Percentiles rank a stretch among this genome's conserved stretches.
Conservation (phyloP, 2,797 vertebrate species). For the Clarias platycephalus region DNA sequence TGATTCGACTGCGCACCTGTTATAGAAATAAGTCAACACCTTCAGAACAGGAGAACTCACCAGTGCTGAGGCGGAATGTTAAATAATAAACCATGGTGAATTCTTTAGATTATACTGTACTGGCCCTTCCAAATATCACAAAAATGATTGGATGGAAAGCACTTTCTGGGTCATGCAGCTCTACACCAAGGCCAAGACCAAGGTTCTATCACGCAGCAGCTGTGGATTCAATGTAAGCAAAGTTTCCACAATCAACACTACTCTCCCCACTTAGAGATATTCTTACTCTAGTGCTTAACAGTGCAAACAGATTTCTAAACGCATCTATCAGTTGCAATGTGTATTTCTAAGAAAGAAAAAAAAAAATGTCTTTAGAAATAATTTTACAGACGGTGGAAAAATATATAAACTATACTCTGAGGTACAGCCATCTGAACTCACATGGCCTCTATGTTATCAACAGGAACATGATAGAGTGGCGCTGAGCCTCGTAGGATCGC, state of each 20-base stretch:
- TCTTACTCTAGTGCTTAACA: not conserved
- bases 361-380: too few relatives aligned
- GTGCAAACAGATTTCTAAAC: not conserved
- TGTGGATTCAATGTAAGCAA: not conserved
- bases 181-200: not conserved
- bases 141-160: not conserved
- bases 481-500: conserved; percentile 21
- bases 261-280: not conserved
- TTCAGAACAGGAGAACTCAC: not conserved
- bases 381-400: not conserved
- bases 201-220: not conserved
- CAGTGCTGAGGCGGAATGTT: not conserved
- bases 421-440: not conserved
- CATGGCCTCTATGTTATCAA: conserved; percentile 32
- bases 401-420: conserved; percentile 1
- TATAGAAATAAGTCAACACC: not conserved
- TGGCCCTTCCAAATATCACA: not conserved
- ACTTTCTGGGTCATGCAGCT: conserved; percentile 14
- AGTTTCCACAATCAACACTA: conserved; percentile 7
- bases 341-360: not conserved
- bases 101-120: not conserved
- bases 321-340: not conserved
- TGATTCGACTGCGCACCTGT: not conserved
- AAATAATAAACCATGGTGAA: not conserved
- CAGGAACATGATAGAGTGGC: conserved; percentile 34